Base-by-base conservation (phyloP, 2,888 invertebrate genomes). In the Geotrupes spiniger region DNA sequence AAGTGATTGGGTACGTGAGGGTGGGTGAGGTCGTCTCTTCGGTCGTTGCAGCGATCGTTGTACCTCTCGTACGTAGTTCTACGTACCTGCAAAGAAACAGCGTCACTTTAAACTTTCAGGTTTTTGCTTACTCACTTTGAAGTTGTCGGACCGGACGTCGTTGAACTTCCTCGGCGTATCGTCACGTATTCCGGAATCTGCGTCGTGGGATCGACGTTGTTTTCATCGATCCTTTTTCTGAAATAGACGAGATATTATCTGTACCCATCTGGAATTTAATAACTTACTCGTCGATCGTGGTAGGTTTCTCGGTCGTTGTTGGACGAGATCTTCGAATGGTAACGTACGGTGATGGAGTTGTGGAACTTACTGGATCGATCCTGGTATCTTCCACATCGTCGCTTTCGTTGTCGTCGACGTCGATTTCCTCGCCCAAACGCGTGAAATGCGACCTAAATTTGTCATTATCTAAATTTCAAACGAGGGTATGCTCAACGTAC, bases 151-250 rank as follows among this genome's bases (percentile, higher is more conserved):
- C 76, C 76, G 53, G 62, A 28, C 72, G 70, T 1, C 78, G 78
- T 50, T 36, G 10, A 10, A 14, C 78, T 73, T 48, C 76, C 77
- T 53, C 83, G 73, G 56, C 77, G 75, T 14, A 84, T 79, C 0
- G 82, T 83, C 3, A 82, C 80, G 59, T 84, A 84, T 61, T 82
- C 80, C 1, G 81, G 29, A 8, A 14, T 14, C 12, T 14, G 8
- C n/a, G 44, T 44, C 36, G 49, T 12, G 14, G 10, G 17, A n/a
- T 1, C 15, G n/a, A 25, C 25, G 16, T 11, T 31, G 11, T 11
- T 29, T 28, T 36, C 28, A 21, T 17, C n/a, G n/a, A n/a, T n/a
- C n/a, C n/a, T 29, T 29, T 29, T 29, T 29, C 29, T 29, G 9
- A 29, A 36, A 2, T 17, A 15, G 27, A 10, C 33, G n/a, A n/a